Evolutionary conservation across 1,140 invertebrate species (phyloP), one percentile per base, ranked within the genome.

Genomic region (Stegodyphus mimosarum): DNA sequence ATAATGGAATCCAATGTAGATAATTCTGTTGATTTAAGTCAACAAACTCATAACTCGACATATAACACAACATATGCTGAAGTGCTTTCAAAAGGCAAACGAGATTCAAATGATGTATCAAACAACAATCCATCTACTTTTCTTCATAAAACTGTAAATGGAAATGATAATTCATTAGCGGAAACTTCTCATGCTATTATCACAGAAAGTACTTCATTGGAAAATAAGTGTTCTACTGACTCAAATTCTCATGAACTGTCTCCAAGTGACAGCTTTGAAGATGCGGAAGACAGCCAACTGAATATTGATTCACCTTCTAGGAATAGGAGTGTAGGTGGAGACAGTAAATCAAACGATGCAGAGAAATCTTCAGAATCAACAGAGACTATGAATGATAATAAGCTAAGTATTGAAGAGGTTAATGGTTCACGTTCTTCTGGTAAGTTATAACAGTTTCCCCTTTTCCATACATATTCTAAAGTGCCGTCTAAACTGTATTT

Each of bases 251-350:
- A 6, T 79, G 15, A 50, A 15, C 51, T 50, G 33, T 80, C 78
- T 18, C 33, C 63, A 4, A 72, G 51, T 72, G 78, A 80, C 15
- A 80, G 78, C 49, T 80, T 80, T 50, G 78, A 80, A 72, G 78
- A 80, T 80, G 78, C 78, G 7, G 78, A 80, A n/a, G 80, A 83
- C 33, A 72, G 55, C 50, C 80, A 83, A 15, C 53, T 66, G 60
- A 72, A 73, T 63, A 63, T 74, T 15, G 74, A 83, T 67, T 74
- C 80, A 0, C 53, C 52, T 11, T 17, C 69, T n/a, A 55, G 60
- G 18, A 77, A 66, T 51, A 74, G 33, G 55, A 72, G 50, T 83
- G 71, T 49, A 18, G 53, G 17, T 83, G 71, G 64, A 18, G 53
- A 52, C 2, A 73, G 48, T 9, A 33, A 69, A n/a, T 50, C 11